Evolutionary conservation across 2,113 vertebrate species (phyloP), one percentile per base, ranked within the genome.

Genomic region (Mormyrus lacerda): DNA sequence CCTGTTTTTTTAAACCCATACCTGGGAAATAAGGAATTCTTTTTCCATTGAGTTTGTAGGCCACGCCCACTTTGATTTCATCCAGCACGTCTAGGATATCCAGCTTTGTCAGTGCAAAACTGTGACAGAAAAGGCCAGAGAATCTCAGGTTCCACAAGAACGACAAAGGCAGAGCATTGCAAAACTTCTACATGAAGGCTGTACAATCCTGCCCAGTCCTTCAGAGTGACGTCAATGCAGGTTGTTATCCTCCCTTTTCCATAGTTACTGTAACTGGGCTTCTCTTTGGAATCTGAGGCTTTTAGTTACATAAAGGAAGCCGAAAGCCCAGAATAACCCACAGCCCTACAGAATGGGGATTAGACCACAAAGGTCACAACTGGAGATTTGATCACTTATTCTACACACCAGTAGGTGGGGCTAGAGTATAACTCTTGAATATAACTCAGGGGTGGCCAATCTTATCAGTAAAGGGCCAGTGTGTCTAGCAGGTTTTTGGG

Each of bases 1-100:
- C 69, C 13, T 84, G 31, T 58, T 85, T 51, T 51, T 65, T 76
- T 88, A 61, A 31, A 50, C 91, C 51, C 87, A 48, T 93, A 99
- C 98, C 98, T 96, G 98, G 98, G 94, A 99, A 99, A 93, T 99
- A 97, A 0, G 97, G 98, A 90, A 99, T 97, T 95, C 97, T 96
- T 94, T 98, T 99, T 76, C 98, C 98, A 17, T 96, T 97, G 89
- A 99, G 92, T 94, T 97, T 99, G 94, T 99, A 99, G 3, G 98
- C 96, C 45, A 99, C 91, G 58, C 97, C 98, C 0, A 99, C 96
- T 96, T 99, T 98, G 91, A 99, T 97, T 94, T 99, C 98, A 91
- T 97, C 97, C 93, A 99, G 93, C 89, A 97, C 95, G 76, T 99
- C 98, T 85, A 99, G 94, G 95, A 99, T 99, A 95, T 99, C 98